Percentiles rank a stretch among this genome's conserved stretches.
These are phyloP conservation scores for Ovis canadensis DNA, from an alignment of 2,113 vertebrate genomes.

Conservation along the genomic window DNA sequence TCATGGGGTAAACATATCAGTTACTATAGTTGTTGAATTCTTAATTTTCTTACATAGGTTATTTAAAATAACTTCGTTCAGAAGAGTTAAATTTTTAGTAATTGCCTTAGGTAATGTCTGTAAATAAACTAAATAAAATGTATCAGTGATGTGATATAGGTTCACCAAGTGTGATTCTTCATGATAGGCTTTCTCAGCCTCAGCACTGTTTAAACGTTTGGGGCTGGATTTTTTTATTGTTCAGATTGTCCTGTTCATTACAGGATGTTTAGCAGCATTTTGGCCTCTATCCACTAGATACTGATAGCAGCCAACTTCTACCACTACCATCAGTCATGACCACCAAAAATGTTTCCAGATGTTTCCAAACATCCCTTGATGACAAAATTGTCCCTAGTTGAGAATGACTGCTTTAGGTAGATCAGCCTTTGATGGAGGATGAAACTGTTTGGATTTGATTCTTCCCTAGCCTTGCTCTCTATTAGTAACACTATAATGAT, in stretches of 20 bases:
- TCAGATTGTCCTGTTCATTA: background rate
- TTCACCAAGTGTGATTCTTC: slow-evolving; percentile 6
- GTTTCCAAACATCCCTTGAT: background rate
- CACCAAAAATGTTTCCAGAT: background rate
- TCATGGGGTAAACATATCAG: slow-evolving; percentile 86
- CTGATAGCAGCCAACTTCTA: background rate
- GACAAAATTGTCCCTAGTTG: background rate
- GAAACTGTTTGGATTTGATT: background rate
- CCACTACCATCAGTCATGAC: background rate
- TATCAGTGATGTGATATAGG: background rate
- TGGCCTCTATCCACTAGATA: background rate
- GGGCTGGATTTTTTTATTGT: background rate
- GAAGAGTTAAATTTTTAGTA: background rate
- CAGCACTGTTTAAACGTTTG: background rate
- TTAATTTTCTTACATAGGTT: background rate
- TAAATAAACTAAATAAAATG: slow-evolving; percentile 30
- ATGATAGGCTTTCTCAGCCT: background rate
- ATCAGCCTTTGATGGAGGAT: background rate
- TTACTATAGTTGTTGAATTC: slow-evolving; percentile 6
- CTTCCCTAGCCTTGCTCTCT: background rate
- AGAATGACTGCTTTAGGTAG: background rate
- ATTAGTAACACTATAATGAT: background rate
- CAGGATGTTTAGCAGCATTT: background rate
- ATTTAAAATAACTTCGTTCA: background rate
- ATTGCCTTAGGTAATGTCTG: background rate